A percentile compares a stretch with the other conserved stretches of the same genome.
phyloP scores from a whole-genome alignment of 2,888 invertebrate genomes.

The Pseudanteris insignis region DNA sequence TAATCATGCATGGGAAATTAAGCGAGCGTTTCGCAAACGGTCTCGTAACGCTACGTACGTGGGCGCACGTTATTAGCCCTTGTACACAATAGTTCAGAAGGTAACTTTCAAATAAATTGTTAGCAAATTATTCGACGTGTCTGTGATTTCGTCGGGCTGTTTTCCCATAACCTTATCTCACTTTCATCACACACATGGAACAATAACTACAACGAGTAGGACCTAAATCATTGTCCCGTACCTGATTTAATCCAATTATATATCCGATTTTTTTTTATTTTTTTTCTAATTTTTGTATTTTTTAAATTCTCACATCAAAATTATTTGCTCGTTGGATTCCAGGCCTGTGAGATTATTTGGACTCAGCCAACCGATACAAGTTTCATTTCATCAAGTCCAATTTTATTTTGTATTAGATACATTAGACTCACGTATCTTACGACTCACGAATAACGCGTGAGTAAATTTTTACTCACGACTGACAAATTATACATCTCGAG shows the following conservation, averaged over 20 bases:
- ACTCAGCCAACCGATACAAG: background rate
- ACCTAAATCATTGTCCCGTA: constrained; percentile 20
- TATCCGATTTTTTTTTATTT: too few relatives aligned
- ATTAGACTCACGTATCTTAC: too few relatives aligned
- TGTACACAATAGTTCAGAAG: constrained; percentile 36
- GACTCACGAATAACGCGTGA: too few relatives aligned
- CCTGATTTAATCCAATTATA: constrained; percentile 33
- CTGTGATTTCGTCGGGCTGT: constrained; percentile 26
- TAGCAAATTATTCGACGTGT: constrained; percentile 35
- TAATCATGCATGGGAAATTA: constrained; percentile 42
- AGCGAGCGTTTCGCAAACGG: constrained; percentile 33
- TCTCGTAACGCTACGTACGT: constrained; percentile 33
- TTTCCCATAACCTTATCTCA: constrained; percentile 34
- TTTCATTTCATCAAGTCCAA: constrained; percentile 2
- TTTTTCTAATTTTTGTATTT: too few relatives aligned
- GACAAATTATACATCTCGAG: too few relatives aligned
- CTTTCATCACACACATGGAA: constrained; percentile 34
- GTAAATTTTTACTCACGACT: too few relatives aligned
- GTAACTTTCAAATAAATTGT: constrained; percentile 45
- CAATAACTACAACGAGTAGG: constrained; percentile 17
- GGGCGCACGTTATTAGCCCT: constrained; percentile 42
- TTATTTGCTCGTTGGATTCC: too few relatives aligned
- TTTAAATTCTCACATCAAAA: too few relatives aligned
- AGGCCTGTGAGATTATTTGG: too few relatives aligned
- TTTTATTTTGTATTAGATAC: too few relatives aligned